Percentiles rank a stretch among this genome's conserved stretches.
phyloP scores from a whole-genome alignment of 2,797 vertebrate genomes.

The Myiotriccus ornatus region DNA sequence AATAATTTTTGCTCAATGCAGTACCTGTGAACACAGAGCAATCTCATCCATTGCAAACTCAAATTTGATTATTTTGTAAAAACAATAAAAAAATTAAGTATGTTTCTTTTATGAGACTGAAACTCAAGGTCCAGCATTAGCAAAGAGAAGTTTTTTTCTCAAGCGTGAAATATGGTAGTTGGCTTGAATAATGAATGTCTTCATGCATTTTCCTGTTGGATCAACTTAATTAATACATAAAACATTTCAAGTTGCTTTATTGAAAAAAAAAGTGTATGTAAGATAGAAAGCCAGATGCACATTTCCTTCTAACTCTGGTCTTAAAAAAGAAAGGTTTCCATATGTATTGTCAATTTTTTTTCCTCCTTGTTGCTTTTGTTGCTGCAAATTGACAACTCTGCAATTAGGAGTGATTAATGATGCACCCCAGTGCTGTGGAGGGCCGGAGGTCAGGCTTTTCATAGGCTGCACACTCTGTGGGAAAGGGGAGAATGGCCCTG shows the following conservation, averaged over 20 bases:
- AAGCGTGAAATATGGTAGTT: background rate
- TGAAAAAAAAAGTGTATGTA: background rate
- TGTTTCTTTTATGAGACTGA: background rate
- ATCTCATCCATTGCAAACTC: background rate
- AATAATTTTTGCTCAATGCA: background rate
- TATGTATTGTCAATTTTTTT: background rate
- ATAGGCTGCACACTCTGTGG: conserved; percentile 48
- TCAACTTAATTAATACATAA: background rate
- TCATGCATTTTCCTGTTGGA: background rate
- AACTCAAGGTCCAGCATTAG: background rate
- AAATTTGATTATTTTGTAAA: background rate
- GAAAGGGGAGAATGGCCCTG: conserved; percentile 42
- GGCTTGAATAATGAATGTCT: background rate
- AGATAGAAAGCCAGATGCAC: rapidly evolving
- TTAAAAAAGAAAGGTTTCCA: background rate
- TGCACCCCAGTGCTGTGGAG: conserved; percentile 27
- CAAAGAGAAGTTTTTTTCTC: background rate
- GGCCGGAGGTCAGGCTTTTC: conserved; percentile 43
- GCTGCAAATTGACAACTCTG: conserved; percentile 62
- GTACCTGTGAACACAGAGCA: background rate
- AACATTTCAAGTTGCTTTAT: background rate
- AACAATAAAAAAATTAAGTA: rapidly evolving
- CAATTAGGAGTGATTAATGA: conserved; percentile 75
- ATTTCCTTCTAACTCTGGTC: background rate
- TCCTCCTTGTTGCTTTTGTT: conserved; percentile 51